These are phyloP conservation scores for Bubo scandiacus DNA, from an alignment of 2,113 vertebrate species.

Conservation along the genomic window DNA sequence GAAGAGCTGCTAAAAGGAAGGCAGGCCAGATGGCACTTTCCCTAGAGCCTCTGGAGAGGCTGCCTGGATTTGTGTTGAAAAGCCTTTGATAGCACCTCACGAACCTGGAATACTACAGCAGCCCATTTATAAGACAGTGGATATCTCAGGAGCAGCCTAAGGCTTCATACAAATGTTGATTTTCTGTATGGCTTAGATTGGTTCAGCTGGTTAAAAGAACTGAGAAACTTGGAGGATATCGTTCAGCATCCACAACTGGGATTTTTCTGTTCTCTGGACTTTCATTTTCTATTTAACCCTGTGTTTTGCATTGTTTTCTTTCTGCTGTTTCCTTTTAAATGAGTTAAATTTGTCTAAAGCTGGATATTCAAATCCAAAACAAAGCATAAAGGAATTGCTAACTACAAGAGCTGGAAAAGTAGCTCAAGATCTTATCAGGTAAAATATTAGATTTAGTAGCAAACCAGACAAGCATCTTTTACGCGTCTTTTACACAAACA, in stretches of 20 bases:
- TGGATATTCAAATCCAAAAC: neutral
- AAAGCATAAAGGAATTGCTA: neutral
- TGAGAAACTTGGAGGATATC: neutral
- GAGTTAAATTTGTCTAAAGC: neutral
- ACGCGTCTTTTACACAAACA: neutral
- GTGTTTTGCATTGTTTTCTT: neutral
- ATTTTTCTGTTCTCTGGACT: neutral
- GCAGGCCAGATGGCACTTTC: conserved; percentile 6
- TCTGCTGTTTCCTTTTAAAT: neutral
- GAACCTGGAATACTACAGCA: neutral
- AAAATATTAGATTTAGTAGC: neutral
- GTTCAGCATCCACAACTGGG: neutral
- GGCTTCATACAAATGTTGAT: neutral
- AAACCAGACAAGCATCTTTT: neutral
- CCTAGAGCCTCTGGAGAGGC: neutral
- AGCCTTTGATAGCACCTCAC: neutral
- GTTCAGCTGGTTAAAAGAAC: neutral
- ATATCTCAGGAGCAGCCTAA: neutral
- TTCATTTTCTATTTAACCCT: neutral
- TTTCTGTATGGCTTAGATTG: neutral
- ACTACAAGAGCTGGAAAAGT: conserved; percentile 3
- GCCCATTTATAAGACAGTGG: neutral
- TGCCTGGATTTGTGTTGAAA: conserved; percentile 22
- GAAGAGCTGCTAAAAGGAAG: conserved; percentile 3
- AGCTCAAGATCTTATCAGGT: neutral